Evolutionary conservation across 2,888 invertebrate genomes (phyloP), one percentile per base, ranked within the genome.

Genomic region (Stictocephala bisonia): DNA sequence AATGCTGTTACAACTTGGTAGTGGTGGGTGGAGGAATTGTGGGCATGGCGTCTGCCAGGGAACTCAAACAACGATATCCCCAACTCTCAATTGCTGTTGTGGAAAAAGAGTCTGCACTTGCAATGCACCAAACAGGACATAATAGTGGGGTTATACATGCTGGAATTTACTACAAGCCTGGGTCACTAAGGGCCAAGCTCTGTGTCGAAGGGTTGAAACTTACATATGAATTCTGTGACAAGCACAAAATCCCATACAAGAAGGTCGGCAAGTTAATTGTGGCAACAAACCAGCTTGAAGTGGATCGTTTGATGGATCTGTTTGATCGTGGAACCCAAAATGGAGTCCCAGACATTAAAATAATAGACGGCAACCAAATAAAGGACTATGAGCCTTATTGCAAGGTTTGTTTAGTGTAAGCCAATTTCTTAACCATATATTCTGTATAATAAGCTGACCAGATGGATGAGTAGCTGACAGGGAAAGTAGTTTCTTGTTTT

Each of bases 1-100:
- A n/a, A n/a, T n/a, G n/a, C n/a, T 64, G 64, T 40, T 95, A 90
- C 84, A 99, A 99, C 85, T 86, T 99, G 72, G 93, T 93, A n/a
- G 90, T 99, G 50, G 94, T 99, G 71, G 99, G 99, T 11, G 99
- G 98, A 15, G 99, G 99, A 0, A 98, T 99, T 79, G 94, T 99
- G 24, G 99, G 99, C 1, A 89, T 93, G 76, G 97, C 98, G 18
- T 94, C 97, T 22, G 99, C 97, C 0, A 88, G 97, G 79, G 96
- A 98, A 85, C 87, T 99, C 74, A 86, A 91, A 22, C 82, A 88
- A 11, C 88, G 94, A 74, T 90, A 95, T 85, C 95, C 95, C 26
- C 83, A 88, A 13, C 84, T 98, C 66, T 93, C 90, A 81, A 89
- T 98, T 82, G 95, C 94, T 11, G 86, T 99, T 11, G 83, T 99